Base-by-base conservation (phyloP, 1,140 invertebrate species). In the Lordiphosa stackelbergi region DNA sequence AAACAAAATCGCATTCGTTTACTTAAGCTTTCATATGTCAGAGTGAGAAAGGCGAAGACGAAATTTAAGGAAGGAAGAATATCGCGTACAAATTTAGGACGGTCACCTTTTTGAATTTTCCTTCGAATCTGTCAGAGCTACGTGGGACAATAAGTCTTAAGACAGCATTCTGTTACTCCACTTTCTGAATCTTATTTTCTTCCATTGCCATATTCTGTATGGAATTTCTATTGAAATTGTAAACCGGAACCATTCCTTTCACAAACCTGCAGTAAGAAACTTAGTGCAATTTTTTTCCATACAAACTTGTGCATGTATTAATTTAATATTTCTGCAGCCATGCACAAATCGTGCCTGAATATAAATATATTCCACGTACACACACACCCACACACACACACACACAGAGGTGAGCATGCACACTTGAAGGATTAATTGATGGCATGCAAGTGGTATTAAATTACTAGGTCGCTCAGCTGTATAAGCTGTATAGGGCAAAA, bases 391-490 rank as follows among this genome's bases (percentile, higher is more conserved):
- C 16, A 19, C 19, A 19, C 19, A 19, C 19, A 19, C 37, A 22
- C 46, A 49, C 40, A 49, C 11, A 28, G 24, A 60, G 46, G 36
- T 41, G 41, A 55, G 54, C 55, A 61, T 58, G 64, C 64, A 55
- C 60, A 53, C 73, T 69, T 72, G 37, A 75, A 51, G 52, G 68
- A 75, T 77, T 75, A 72, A 75, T 75, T 68, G 55, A 42, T 77
- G 45, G 69, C 63, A 69, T 69, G 73, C 65, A 34, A 69, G 56
- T 37, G 24, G 47, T 45, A 77, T 72, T 72, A 55, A 60, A 54
- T 77, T 54, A 56, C 55, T 43, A 34, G 59, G 34, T 75, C 52
- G 43, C 28, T 54, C 12, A n/a, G n/a, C 24, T 13, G 31, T 31
- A 31, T 31, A 8, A 31, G 28, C 28, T 31, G 1, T 31, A 40